These are phyloP conservation scores for Hypercompe scribonia DNA, from an alignment of 2,888 invertebrate genomes.

Conservation along the genomic window DNA sequence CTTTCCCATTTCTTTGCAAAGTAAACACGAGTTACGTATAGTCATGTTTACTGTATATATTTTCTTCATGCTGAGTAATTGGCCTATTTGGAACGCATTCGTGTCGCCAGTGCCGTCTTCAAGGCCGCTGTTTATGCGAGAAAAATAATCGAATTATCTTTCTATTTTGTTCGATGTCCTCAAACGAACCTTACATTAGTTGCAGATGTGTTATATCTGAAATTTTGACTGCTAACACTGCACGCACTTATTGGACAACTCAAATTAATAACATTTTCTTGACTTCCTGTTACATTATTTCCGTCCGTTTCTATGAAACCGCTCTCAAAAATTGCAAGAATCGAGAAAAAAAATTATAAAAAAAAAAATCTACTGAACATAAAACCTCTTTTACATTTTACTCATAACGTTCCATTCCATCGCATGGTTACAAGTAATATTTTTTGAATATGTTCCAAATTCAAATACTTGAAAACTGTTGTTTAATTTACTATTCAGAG, in stretches of 20 bases:
- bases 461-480: conserved; percentile 28
- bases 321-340: neutral
- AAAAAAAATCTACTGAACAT: neutral
- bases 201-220: no score
- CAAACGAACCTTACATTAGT: neutral
- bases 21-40: conserved; percentile 20
- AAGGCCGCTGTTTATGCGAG: conserved; percentile 39
- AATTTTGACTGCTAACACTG: no score
- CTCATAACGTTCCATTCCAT: neutral
- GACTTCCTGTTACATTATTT: neutral
- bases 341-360: neutral
- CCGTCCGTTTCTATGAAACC: neutral
- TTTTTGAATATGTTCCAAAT: conserved; percentile 25
- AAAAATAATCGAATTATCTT: conserved; percentile 37
- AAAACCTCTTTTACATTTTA: neutral
- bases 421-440: conserved; percentile 15
- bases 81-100: conserved; percentile 48
- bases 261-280: neutral
- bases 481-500: conserved; percentile 35
- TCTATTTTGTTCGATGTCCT: conserved; percentile 19
- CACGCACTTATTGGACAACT: neutral
- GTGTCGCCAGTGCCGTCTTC: conserved; percentile 34
- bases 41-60: conserved; percentile 28
- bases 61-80: conserved; percentile 38
- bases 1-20: neutral